Evolutionary conservation across 2,888 invertebrate species (phyloP).

Genomic region (Epinotia brunnichana): DNA sequence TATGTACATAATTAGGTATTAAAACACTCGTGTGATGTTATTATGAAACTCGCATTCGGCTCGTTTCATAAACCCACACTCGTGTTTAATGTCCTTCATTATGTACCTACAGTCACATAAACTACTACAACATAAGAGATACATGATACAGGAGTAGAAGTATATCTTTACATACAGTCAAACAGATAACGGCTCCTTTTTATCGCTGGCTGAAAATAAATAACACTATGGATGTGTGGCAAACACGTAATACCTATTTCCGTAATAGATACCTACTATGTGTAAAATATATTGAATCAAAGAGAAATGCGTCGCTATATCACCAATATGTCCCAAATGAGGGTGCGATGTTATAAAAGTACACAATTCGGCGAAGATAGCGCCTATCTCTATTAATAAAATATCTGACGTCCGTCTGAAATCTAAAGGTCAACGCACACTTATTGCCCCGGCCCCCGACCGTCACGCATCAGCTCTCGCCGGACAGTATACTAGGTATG

Average conservation of each 20-base stretch:
- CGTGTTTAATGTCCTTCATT: no score
- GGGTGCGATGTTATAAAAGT: constrained; percentile 14
- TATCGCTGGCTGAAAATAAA: neutral
- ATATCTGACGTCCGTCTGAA: constrained; percentile 24
- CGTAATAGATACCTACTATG: neutral
- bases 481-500: no score
- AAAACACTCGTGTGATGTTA: no score
- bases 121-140: no score
- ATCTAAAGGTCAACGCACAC: neutral
- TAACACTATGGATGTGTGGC: neutral
- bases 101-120: no score
- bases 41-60: no score
- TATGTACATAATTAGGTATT: no score
- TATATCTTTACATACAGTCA: neutral
- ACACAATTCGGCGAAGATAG: constrained; percentile 4
- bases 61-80: no score
- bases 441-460: no score
- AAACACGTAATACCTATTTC: neutral
- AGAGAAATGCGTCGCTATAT: neutral
- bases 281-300: constrained; percentile 13
- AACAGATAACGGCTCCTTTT: neutral
- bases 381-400: constrained; percentile 8
- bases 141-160: no score
- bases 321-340: constrained; percentile 6
- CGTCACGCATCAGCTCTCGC: no score